Base-by-base conservation (phyloP, 2,797 vertebrate genomes). In the Lacerta viridis region DNA sequence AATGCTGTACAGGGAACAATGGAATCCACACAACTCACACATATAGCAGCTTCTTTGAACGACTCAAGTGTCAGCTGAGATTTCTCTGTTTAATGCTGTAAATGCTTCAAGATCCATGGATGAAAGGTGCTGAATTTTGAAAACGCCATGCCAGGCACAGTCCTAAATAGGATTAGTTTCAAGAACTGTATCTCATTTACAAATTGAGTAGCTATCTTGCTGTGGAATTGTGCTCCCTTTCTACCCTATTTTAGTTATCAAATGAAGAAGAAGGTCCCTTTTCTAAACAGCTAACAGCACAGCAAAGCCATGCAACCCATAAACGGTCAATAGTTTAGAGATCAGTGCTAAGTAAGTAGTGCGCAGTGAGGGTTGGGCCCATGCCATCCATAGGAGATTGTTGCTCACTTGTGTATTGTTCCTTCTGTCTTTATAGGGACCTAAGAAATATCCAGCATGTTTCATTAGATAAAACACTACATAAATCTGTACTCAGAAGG, bases 161-260 rank as follows among this genome's bases (percentile, higher is more conserved):
- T 13, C 89, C 25, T 64, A 90, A 93, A 91, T 72, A 91, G 29
- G 29, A 91, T 88, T 80, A 76, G 84, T 85, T 90, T 66, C 3
- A 68, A 75, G 80, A 87, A 76, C 80, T 78, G 85, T 80, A 83
- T 90, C 83, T 4, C 33, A 88, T 77, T 72, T 41, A 78, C 5
- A 71, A 84, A 84, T 4, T 27, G n/a, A 88, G 7, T 23, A 20
- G 74, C 85, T 89, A 55, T 75, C 84, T 89, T 71, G 20, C 1
- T 80, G n/a, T 61, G 82, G 69, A 84, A 87, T 82, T 66, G 36
- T 59, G 41, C 1, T 89, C 78, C 20, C 59, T 43, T 25, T 90
- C 87, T 20, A 74, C 1, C 4, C 4, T 80, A 0, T 25, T 33
- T 11, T 23, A 4, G 64, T 3, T 80, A 7, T 36, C 59, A 85